Percentiles rank a stretch among this genome's conserved stretches.
Evolutionary conservation across 2,797 vertebrate genomes (phyloP).

Genomic region (Rhinoraja longicauda): DNA sequence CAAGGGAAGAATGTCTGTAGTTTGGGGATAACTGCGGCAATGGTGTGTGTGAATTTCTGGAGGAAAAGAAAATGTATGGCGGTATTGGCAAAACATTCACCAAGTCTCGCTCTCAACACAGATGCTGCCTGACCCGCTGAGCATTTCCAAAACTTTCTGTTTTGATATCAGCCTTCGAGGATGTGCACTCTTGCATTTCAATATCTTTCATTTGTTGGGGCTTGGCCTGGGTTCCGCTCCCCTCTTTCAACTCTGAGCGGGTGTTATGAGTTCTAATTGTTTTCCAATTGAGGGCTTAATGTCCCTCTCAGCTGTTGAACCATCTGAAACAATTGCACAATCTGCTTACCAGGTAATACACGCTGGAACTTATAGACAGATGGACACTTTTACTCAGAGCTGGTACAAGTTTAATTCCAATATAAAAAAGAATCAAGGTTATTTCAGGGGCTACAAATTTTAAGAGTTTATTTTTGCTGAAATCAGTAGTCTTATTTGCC

Average conservation of each 20-base stretch:
- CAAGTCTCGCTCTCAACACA: too few relatives aligned
- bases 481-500: neutral
- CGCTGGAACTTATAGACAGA: neutral
- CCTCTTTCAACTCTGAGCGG: neutral
- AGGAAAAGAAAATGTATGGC: neutral
- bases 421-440: neutral
- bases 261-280: neutral
- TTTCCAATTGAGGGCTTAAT: neutral
- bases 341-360: neutral
- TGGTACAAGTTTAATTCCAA: neutral
- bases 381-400: neutral
- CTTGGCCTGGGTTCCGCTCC: neutral
- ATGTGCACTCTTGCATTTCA: too few relatives aligned
- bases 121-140: too few relatives aligned
- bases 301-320: neutral
- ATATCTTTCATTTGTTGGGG: neutral
- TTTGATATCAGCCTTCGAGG: too few relatives aligned
- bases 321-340: neutral
- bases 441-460: neutral
- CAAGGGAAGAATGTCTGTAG: too few relatives aligned
- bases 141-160: too few relatives aligned
- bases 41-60: neutral
- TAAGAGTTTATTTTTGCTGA: neutral
- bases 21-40: neutral
- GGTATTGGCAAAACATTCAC: neutral